Evolutionary conservation across 23 tunicate genomes (phyloP).

Genomic region (Ascidia mentula): DNA sequence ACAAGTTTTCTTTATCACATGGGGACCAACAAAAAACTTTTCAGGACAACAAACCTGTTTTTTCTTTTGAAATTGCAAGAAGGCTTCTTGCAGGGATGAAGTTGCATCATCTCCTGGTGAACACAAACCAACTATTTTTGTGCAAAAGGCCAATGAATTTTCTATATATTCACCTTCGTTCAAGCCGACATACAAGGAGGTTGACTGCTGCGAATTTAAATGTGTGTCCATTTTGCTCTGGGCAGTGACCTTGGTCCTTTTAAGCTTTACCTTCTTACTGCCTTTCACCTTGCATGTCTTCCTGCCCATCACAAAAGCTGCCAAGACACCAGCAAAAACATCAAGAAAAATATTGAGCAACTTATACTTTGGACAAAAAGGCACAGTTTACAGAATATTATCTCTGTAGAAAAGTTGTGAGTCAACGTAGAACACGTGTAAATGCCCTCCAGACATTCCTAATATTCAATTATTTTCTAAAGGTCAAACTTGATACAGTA

Average conservation of each 20-base stretch:
- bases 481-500: background rate
- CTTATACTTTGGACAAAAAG: too few species aligned
- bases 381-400: too few species aligned
- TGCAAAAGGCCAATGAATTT: too few species aligned
- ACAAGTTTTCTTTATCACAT: too few species aligned
- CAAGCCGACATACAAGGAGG: background rate
- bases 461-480: background rate
- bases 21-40: too few species aligned
- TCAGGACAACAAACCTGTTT: constrained; percentile 51
- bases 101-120: background rate
- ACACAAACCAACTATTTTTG: background rate
- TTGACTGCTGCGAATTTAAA: background rate
- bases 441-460: background rate
- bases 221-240: background rate
- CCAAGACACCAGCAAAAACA: too few species aligned
- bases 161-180: background rate
- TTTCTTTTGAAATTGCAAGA: constrained; percentile 31
- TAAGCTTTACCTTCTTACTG: background rate
- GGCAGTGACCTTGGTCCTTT: background rate
- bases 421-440: constrained; percentile 3
- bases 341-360: too few species aligned
- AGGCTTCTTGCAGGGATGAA: constrained; percentile 47
- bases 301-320: background rate
- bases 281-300: constrained; percentile 6
- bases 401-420: too few species aligned